These are phyloP conservation scores for Microtus oregoni DNA, from an alignment of 2,113 vertebrate species.

Conservation along the genomic window DNA sequence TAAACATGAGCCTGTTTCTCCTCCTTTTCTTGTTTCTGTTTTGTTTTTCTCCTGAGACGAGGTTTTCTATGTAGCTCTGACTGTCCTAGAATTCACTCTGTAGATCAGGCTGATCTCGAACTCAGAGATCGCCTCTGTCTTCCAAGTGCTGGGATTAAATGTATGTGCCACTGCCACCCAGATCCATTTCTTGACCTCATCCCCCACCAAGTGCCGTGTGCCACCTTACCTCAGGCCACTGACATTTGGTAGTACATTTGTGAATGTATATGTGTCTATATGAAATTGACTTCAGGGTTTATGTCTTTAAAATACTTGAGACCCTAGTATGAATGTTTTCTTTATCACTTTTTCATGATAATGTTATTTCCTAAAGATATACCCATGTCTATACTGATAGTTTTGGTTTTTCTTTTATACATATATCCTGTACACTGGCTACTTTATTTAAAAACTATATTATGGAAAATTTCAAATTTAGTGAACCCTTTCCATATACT, in stretches of 20 bases:
- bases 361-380: not conserved
- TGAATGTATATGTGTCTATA: not conserved
- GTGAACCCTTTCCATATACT: not conserved
- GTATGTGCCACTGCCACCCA: not conserved
- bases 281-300: not conserved
- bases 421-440: not conserved
- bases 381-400: not conserved
- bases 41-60: not conserved
- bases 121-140: not conserved
- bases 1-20: not conserved
- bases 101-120: not conserved
- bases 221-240: not conserved
- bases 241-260: slow-evolving; percentile 54
- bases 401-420: slow-evolving; percentile 52
- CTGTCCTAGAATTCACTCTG: not conserved
- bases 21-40: not conserved
- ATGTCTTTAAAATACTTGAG: slow-evolving; percentile 55
- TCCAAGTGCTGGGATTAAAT: not conserved
- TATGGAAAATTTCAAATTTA: slow-evolving; percentile 21
- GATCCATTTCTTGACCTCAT: not conserved
- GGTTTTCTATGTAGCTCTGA: not conserved
- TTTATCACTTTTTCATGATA: not conserved
- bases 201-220: not conserved
- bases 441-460: slow-evolving; percentile 40
- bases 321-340: not conserved